phyloP scores from a whole-genome alignment of 2,113 vertebrate species.

The Varanus salvator region DNA sequence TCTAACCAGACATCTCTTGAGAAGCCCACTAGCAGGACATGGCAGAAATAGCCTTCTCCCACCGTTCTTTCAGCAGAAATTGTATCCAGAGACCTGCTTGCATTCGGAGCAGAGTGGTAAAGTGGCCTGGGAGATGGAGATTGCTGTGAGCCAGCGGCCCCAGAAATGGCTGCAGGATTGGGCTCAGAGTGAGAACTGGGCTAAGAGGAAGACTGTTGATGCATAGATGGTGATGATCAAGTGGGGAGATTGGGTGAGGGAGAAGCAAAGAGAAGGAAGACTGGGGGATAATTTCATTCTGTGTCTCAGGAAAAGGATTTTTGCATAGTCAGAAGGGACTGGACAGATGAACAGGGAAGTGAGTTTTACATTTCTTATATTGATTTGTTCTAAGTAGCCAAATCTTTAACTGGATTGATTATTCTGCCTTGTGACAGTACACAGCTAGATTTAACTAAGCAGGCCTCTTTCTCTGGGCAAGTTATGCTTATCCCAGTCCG shows the following conservation, averaged over 20 bases:
- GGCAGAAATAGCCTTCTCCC: too few relatives aligned
- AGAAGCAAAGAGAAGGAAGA: background rate
- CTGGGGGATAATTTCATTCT: background rate
- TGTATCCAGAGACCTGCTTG: too few relatives aligned
- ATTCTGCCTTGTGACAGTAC: background rate
- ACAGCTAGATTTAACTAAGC: background rate
- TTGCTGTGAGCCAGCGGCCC: too few relatives aligned
- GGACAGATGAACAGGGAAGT: background rate
- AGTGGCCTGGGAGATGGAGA: background rate
- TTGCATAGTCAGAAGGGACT: background rate
- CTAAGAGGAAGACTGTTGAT: background rate
- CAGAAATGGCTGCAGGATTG: background rate
- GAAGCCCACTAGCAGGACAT: too few relatives aligned
- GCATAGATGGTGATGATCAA: background rate
- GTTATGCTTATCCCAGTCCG: background rate
- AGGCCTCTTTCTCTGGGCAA: background rate
- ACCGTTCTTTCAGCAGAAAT: too few relatives aligned
- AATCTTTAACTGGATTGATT: conserved; percentile 13
- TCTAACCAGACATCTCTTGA: too few relatives aligned
- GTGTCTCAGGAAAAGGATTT: background rate
- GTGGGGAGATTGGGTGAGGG: background rate
- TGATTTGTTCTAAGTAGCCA: background rate
- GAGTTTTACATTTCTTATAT: background rate
- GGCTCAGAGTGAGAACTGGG: background rate
- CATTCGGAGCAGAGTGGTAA: background rate